phyloP scores from a whole-genome alignment of 2,888 invertebrate genomes.

The Baccha elongata region DNA sequence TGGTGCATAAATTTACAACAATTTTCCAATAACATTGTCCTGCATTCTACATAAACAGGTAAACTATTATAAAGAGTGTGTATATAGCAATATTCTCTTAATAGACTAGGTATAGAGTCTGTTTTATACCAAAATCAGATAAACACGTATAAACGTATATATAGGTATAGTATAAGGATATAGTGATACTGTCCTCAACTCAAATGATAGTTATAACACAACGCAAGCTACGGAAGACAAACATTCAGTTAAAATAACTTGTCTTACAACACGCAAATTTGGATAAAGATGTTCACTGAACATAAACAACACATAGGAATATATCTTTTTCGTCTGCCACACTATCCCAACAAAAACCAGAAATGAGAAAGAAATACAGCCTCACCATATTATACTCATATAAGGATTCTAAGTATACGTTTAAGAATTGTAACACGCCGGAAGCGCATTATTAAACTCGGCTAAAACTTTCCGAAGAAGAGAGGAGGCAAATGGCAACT shows the following conservation, averaged over 20 bases:
- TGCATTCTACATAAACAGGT: constrained; percentile 48
- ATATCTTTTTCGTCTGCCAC: neutral
- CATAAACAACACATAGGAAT: constrained; percentile 8
- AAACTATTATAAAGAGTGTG: constrained; percentile 5
- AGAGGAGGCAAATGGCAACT: neutral
- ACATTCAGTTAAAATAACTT: constrained; percentile 50
- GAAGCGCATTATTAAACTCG: constrained; percentile 65
- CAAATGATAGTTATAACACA: too few relatives aligned
- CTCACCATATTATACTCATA: neutral
- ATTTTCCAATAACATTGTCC: constrained; percentile 47
- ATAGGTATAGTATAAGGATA: too few relatives aligned
- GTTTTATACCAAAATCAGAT: neutral
- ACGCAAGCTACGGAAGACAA: constrained; percentile 14
- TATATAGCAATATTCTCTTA: constrained; percentile 29
- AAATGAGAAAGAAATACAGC: neutral
- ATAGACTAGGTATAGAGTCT: neutral
- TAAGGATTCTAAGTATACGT: constrained; percentile 25
- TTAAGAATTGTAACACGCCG: constrained; percentile 63
- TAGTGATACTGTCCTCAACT: too few relatives aligned
- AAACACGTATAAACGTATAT: too few relatives aligned
- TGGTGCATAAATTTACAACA: constrained; percentile 39
- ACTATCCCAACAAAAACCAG: neutral
- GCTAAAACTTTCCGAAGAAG: constrained; percentile 29
- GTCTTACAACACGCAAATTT: constrained; percentile 55
- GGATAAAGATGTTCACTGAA: constrained; percentile 55